A percentile compares a stretch with the other conserved stretches of the same genome.
phyloP scores from a whole-genome alignment of 2,113 vertebrate genomes.

The Syngnathus floridae region DNA sequence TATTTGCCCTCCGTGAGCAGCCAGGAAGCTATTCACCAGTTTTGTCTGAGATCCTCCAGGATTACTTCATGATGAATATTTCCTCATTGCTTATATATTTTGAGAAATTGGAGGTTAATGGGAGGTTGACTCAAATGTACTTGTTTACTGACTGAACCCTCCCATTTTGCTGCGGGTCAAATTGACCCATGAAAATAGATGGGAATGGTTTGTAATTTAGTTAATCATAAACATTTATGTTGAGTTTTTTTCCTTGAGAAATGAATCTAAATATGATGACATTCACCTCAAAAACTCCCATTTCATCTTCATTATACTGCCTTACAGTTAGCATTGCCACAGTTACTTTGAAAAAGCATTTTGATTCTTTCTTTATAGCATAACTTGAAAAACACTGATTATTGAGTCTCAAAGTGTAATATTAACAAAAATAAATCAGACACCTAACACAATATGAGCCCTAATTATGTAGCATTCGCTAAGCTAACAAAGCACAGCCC shows the following conservation, averaged over 20 bases:
- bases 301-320: neutral
- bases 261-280: neutral
- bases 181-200: neutral
- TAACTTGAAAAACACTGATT: neutral
- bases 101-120: neutral
- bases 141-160: neutral
- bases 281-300: neutral
- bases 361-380: neutral
- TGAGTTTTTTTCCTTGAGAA: too few relatives aligned
- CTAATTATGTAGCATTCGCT: too few relatives aligned
- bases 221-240: too few relatives aligned
- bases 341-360: neutral
- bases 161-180: neutral
- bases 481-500: too few relatives aligned
- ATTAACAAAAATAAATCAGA: too few relatives aligned
- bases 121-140: neutral
- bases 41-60: conserved; percentile 20
- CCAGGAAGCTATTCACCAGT: conserved; percentile 55
- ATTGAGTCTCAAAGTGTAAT: neutral
- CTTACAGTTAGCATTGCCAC: neutral
- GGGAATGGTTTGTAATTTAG: too few relatives aligned
- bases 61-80: conserved; percentile 10
- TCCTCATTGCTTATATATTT: neutral
- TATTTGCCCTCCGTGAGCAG: conserved; percentile 64
- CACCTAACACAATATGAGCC: too few relatives aligned